Percentiles rank a stretch among this genome's conserved stretches.
phyloP scores from a whole-genome alignment of 2,797 vertebrate genomes.

The Lycodopsis pacificus region DNA sequence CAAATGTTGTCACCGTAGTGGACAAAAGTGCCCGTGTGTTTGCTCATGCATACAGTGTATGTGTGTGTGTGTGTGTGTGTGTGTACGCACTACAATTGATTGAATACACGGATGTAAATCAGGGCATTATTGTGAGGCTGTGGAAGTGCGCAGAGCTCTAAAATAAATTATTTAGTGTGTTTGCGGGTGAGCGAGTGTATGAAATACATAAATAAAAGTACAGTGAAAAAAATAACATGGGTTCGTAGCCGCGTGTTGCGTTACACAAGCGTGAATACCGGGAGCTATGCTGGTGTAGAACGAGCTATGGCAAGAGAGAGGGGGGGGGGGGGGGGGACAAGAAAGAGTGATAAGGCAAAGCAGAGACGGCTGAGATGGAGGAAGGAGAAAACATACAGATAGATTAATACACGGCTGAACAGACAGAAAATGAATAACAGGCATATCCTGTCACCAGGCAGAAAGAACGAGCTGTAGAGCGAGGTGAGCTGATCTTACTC shows the following conservation, averaged over 20 bases:
- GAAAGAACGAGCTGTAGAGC: conserved; percentile 14
- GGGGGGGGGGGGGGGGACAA: not conserved
- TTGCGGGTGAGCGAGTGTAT: conserved; percentile 21
- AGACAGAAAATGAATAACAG: conserved; percentile 1
- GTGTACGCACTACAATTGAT: conserved; percentile 24
- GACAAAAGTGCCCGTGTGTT: conserved; percentile 22
- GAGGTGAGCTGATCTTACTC: conserved; percentile 34
- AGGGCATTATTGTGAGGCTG: conserved; percentile 21
- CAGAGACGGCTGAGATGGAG: not conserved
- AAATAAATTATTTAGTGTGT: conserved; percentile 64
- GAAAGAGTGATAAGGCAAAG: not conserved
- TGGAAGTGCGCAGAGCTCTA: conserved; percentile 19
- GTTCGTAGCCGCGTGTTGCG: conserved; percentile 5
- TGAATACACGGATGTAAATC: conserved; percentile 40
- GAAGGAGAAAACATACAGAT: conserved; percentile 8
- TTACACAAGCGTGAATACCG: conserved; percentile 8
- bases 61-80: not conserved
- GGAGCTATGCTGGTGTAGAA: conserved; percentile 8
- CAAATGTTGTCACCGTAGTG: conserved; percentile 21
- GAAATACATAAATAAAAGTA: conserved; percentile 30
- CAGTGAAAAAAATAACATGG: conserved; percentile 2
- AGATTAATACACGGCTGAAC: conserved; percentile 13
- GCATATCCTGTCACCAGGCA: conserved; percentile 47
- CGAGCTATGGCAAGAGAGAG: not conserved
- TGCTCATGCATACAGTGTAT: conserved; percentile 10